A percentile compares a stretch with the other conserved stretches of the same genome.
Evolutionary conservation across 1,140 invertebrate species (phyloP).

Genomic region (Dysdera silvatica): DNA sequence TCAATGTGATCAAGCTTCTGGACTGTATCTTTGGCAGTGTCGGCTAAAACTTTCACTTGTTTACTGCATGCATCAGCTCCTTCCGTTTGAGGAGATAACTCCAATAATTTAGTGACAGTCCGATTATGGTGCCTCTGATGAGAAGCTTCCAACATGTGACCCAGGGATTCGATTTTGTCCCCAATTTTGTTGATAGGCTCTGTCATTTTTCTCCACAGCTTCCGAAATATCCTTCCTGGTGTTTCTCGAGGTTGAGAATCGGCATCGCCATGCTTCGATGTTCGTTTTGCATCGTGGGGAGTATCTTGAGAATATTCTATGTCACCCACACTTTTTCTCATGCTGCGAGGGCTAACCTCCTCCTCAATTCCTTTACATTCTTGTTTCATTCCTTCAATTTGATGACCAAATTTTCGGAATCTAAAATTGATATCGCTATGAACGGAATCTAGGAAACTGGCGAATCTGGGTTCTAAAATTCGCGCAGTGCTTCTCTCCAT

Average conservation of each 20-base stretch:
- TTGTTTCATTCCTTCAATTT: conserved; percentile 4
- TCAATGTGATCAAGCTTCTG: conserved; percentile 14
- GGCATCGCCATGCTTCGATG: background rate
- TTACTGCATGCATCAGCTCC: conserved; percentile 8
- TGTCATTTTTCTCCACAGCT: conserved; percentile 26
- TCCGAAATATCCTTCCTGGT: conserved; percentile 27
- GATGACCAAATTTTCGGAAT: conserved; percentile 5
- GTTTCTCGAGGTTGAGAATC: conserved; percentile 4
- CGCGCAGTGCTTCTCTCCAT: background rate
- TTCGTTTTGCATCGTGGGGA: background rate
- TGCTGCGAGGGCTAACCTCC: background rate
- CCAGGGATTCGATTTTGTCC: conserved; percentile 18
- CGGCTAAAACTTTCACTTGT: conserved; percentile 6
- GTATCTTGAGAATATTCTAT: conserved; percentile 16
- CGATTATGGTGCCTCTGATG: conserved; percentile 3
- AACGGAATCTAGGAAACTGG: conserved; percentile 8
- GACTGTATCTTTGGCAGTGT: conserved; percentile 8
- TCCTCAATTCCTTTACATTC: background rate
- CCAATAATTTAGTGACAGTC: conserved; percentile 6
- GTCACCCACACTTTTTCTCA: background rate
- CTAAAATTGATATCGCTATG: conserved; percentile 5
- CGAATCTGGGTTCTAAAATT: conserved; percentile 16
- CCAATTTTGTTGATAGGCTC: conserved; percentile 26
- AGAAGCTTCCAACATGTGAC: background rate
- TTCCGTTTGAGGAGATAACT: conserved; percentile 4